Conservation (phyloP, 92 coral and sea anemone species). For the Porites evermanni region DNA sequence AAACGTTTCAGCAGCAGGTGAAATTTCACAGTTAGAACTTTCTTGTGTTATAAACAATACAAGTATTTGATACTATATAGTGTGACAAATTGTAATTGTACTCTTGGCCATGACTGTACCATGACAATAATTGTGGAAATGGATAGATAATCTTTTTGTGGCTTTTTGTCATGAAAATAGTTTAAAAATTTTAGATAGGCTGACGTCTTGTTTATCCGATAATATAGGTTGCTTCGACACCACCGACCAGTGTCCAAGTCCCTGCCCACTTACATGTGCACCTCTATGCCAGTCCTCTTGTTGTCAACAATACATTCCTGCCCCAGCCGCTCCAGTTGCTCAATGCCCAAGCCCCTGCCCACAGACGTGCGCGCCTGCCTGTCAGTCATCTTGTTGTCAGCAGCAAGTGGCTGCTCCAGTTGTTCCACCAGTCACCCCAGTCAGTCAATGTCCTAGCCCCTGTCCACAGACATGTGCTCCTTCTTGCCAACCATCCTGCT, state of each 20-base stretch:
- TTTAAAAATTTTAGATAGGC: too few relatives aligned
- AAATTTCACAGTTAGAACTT: background rate
- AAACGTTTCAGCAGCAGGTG: constrained; percentile 59
- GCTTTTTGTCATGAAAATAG: too few relatives aligned
- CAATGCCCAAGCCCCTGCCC: constrained; percentile 32
- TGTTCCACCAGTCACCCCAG: background rate
- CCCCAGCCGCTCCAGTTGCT: background rate
- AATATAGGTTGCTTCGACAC: constrained; percentile 58
- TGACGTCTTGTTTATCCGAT: background rate
- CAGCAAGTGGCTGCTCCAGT: background rate
- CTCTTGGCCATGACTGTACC: too few relatives aligned
- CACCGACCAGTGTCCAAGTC: constrained; percentile 41
- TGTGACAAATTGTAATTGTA: too few relatives aligned
- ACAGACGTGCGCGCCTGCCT: constrained; percentile 57
- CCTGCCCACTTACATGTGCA: constrained; percentile 61
- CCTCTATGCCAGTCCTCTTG: constrained; percentile 58
- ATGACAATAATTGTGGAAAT: background rate
- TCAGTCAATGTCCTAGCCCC: constrained; percentile 37
- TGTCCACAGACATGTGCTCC: constrained; percentile 69
- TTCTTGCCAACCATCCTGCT: constrained; percentile 53
- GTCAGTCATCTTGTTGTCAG: constrained; percentile 56
- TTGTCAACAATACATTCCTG: constrained; percentile 43
- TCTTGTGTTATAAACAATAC: background rate
- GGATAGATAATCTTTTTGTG: too few relatives aligned
- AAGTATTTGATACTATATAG: background rate